phyloP scores from a whole-genome alignment of 1,140 invertebrate genomes.

The Calephelis nemesis region DNA sequence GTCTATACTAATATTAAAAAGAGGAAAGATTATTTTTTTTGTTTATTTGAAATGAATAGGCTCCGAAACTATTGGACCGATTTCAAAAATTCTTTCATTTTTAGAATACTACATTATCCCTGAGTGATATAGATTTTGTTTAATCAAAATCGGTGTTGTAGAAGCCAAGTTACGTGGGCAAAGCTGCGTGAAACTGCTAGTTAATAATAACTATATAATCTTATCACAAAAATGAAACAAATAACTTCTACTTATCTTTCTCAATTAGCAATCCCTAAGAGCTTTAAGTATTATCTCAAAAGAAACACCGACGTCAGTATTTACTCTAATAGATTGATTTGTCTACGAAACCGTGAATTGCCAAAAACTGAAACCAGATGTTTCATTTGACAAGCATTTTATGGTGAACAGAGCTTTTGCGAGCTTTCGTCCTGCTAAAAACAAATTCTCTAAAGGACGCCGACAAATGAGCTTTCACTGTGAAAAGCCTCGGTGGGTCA shows the following conservation, averaged over 20 bases:
- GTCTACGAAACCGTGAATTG: slow-evolving; percentile 1
- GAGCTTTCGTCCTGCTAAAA: slow-evolving; percentile 18
- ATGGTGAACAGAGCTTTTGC: slow-evolving; percentile 2
- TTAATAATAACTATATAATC: too few species aligned
- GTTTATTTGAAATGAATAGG: too few species aligned
- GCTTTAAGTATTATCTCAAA: not conserved
- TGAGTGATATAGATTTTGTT: too few species aligned
- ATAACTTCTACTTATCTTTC: not conserved
- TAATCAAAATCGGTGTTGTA: too few species aligned
- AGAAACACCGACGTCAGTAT: not conserved
- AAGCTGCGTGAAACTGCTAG: too few species aligned
- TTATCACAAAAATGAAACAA: too few species aligned
- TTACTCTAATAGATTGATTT: slow-evolving; percentile 8
- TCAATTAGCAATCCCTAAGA: not conserved
- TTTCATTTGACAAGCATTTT: slow-evolving; percentile 16
- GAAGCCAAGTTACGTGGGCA: too few species aligned
- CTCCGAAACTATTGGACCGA: too few species aligned
- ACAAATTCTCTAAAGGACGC: slow-evolving; percentile 24
- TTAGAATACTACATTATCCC: too few species aligned
- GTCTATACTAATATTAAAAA: too few species aligned
- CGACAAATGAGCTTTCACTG: slow-evolving; percentile 22
- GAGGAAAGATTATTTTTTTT: too few species aligned
- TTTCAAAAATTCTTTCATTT: too few species aligned
- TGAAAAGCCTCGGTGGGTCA: slow-evolving; percentile 24
- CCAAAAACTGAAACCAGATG: slow-evolving; percentile 11